Evolutionary conservation across 2,888 invertebrate species (phyloP).

Genomic region (Lucinisca nassula): DNA sequence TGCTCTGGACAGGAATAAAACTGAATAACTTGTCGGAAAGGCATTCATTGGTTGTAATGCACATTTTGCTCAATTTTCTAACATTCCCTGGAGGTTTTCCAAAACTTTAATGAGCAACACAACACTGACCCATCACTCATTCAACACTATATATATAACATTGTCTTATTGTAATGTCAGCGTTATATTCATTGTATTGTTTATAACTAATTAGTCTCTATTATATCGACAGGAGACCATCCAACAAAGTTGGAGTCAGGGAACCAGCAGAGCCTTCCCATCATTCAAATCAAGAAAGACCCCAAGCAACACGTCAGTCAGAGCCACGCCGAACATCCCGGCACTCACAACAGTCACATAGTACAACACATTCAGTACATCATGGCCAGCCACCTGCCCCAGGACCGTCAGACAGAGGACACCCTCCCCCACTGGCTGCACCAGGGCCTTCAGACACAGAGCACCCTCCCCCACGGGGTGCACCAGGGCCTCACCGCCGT

Average conservation of each 20-base stretch:
- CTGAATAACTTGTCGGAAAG: too few species aligned
- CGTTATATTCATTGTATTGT: not conserved
- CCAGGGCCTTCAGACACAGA: not conserved
- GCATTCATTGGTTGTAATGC: not conserved
- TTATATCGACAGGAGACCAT: not conserved
- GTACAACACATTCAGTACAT: not conserved
- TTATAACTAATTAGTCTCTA: not conserved
- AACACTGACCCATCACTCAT: not conserved
- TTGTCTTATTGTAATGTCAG: too few species aligned
- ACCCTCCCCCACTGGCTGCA: not conserved
- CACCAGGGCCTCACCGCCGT: not conserved
- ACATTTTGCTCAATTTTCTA: not conserved
- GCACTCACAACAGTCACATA: not conserved
- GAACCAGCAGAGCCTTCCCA: not conserved
- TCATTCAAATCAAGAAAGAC: not conserved
- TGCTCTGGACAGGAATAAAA: too few species aligned
- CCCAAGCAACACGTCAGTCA: not conserved
- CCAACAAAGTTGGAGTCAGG: not conserved
- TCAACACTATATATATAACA: too few species aligned
- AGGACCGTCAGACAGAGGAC: not conserved
- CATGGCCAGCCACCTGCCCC: not conserved
- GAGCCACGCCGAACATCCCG: not conserved
- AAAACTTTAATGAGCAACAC: not conserved
- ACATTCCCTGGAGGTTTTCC: not conserved
- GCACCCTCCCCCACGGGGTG: not conserved